A percentile compares a stretch with the other conserved stretches of the same genome.
phyloP scores from a whole-genome alignment of 2,888 invertebrate species.

The Polydrusus tereticollis region DNA sequence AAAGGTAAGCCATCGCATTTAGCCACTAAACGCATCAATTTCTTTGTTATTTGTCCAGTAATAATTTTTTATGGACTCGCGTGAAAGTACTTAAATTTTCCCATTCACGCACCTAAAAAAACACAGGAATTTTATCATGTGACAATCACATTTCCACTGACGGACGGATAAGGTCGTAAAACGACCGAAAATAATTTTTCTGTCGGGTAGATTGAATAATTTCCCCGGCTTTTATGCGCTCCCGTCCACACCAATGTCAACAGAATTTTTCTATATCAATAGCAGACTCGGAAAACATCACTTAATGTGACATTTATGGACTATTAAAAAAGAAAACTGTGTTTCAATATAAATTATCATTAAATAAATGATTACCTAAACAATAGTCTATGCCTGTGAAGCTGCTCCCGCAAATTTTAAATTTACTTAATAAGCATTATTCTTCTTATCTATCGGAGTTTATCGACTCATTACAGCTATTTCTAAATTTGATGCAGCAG shows the following conservation, averaged over 20 bases:
- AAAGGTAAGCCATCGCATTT: not conserved
- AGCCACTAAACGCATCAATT: conserved; percentile 25
- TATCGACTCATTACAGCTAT: too few species aligned
- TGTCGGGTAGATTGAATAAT: conserved; percentile 39
- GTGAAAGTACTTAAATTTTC: conserved; percentile 34
- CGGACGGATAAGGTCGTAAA: conserved; percentile 44
- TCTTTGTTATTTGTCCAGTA: conserved; percentile 25
- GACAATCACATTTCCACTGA: conserved; percentile 47
- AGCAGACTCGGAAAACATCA: conserved; percentile 33
- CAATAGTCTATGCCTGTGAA: too few species aligned
- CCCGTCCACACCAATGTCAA: conserved; percentile 47
- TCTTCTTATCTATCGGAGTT: too few species aligned
- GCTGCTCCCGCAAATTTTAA: too few species aligned
- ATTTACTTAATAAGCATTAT: too few species aligned
- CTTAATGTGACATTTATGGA: conserved; percentile 38
- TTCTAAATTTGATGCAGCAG: too few species aligned
- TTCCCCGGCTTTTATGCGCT: conserved; percentile 34
- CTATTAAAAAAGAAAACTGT: conserved; percentile 25
- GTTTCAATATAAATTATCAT: conserved; percentile 15
- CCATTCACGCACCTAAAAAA: conserved; percentile 44
- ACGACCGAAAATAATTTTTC: conserved; percentile 46
- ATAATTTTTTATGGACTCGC: conserved; percentile 32
- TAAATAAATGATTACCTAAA: too few species aligned
- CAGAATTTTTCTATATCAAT: conserved; percentile 45
- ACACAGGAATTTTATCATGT: conserved; percentile 46